phyloP scores from a whole-genome alignment of 2,113 vertebrate genomes.

The Hippolais icterina region DNA sequence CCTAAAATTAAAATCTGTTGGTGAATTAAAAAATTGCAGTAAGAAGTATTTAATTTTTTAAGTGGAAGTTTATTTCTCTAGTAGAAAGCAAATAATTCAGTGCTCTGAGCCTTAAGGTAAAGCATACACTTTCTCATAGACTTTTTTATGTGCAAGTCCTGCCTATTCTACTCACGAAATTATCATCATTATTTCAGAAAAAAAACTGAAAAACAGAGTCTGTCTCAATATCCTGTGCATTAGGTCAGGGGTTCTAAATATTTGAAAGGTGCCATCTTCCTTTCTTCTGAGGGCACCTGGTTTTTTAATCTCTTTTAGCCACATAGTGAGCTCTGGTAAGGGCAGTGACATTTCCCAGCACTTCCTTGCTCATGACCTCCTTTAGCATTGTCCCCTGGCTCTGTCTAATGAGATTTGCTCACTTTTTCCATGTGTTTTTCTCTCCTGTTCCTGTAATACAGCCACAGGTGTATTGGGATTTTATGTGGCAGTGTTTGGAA shows the following conservation, averaged over 20 bases:
- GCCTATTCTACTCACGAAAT: neutral
- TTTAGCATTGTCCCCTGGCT: neutral
- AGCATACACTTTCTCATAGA: neutral
- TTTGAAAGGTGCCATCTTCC: neutral
- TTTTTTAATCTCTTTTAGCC: neutral
- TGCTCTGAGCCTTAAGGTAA: conserved; percentile 4
- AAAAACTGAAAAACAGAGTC: neutral
- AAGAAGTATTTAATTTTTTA: conserved; percentile 57
- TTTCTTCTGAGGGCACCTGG: neutral
- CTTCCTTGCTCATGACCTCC: neutral
- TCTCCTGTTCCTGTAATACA: neutral
- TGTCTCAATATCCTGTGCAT: neutral
- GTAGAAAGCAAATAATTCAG: conserved; percentile 29
- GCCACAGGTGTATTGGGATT: neutral
- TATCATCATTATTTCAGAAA: neutral
- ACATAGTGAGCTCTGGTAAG: neutral
- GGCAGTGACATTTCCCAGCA: neutral
- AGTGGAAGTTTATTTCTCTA: conserved; percentile 35
- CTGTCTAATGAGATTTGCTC: neutral
- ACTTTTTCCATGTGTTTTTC: neutral
- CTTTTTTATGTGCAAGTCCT: neutral
- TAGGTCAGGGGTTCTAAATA: neutral
- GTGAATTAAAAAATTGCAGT: conserved; percentile 22
- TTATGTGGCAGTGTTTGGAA: neutral
- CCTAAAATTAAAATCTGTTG: conserved; percentile 60